Base-by-base conservation (phyloP, 2,797 vertebrate genomes). In the Passerculus sandwichensis region DNA sequence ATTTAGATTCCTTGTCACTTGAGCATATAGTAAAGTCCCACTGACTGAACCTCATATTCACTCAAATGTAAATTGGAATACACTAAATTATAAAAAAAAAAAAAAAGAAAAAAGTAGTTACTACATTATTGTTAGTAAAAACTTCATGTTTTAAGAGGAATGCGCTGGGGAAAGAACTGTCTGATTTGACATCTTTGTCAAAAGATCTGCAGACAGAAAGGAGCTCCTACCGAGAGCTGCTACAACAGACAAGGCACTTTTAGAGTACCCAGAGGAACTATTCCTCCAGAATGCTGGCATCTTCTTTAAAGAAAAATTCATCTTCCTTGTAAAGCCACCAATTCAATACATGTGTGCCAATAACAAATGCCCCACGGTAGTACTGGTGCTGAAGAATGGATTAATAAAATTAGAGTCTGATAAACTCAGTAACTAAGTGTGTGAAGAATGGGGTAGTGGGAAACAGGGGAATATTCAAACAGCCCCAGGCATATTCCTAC, bases 271-370 rank as follows among this genome's bases (percentile, higher is more conserved):
- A 79, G 9, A 87, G 86, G 77, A 96, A 91, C 91, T 38, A 87
- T 54, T 82, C 77, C 61, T 74, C 71, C 66, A 56, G 70, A 95
- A 80, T 50, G 66, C 6, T 80, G 93, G 79, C 44, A 60, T 40
- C 53, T 69, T 71, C 44, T 88, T 87, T 81, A 51, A 90, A 75
- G 81, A 75, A 88, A 74, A 88, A 78, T 85, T 93, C 94, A 84
- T 93, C 89, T 95, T 96, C 45, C 93, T 72, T 79, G 76, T 60
- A 91, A 75, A 94, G 88, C 57, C 76, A 89, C 73, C 54, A 38
- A 65, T 56, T 78, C 82, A 85, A 83, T 71, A 91, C 77, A 62
- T 36, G 72, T 59, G 91, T 66, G 71, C 27, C 85, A 90, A 25
- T 65, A 95, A 89, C 60, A 96, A 96, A 73, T 62, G 59, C 34